Base-by-base conservation (phyloP, 2,113 vertebrate genomes). In the Castor canadensis region DNA sequence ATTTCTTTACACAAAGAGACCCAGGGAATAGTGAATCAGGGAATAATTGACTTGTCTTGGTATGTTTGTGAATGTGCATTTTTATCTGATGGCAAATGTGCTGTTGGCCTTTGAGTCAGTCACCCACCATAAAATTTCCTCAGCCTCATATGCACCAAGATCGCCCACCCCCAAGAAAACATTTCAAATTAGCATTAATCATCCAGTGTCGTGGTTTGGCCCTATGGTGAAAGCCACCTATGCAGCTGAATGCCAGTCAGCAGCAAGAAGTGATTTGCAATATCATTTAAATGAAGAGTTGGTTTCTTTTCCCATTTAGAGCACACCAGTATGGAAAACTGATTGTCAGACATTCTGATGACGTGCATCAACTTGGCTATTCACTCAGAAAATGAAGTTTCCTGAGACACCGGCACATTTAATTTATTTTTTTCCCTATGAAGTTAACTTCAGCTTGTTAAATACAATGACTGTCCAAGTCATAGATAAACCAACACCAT, bases 41-140 rank as follows among this genome's bases (percentile, higher is more conserved):
- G 91, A 98, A 96, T 97, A 97, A 98, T 98, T 98, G 98, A 97
- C 97, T 97, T 72, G 96, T 97, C 95, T 90, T 73, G 60, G 96
- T 97, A 81, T 97, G 95, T 98, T 98, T 98, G 96, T 97, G 98
- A 98, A 98, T 96, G 97, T 97, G 95, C 97, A 95, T 98, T 98
- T 98, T 98, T 98, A 97, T 98, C 98, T 97, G 97, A 98, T 97
- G 95, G 97, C 98, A 98, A 98, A 97, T 96, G 96, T 83, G 94
- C 98, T 97, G 96, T 98, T 96, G 98, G 91, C 97, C 98, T 97
- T 94, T 93, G 97, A 98, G 96, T 96, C 97, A 97, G 97, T 98
- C 98, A 98, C 92, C 96, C 45, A 1, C 97, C 93, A 80, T 97
- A 97, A 98, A 98, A 97, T 94, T 97, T 80, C 94, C 81, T 85